These are phyloP conservation scores for Euproctis similis DNA, from an alignment of 2,888 invertebrate species.

Conservation along the genomic window DNA sequence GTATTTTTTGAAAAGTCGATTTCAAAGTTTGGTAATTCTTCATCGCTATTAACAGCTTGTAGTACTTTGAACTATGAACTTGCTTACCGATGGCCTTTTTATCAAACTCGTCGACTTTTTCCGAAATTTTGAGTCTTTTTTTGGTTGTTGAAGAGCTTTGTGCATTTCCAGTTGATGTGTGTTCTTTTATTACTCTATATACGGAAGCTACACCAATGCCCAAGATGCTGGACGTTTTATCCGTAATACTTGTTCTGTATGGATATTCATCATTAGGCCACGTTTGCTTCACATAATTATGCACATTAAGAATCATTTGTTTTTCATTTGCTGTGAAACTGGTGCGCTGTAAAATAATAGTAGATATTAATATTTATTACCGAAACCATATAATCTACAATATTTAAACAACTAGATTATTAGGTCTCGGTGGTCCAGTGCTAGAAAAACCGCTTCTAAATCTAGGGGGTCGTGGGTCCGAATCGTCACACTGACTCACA, in stretches of 20 bases:
- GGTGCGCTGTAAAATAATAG: not conserved
- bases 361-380: not conserved
- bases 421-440: no score
- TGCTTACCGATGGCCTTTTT: slow-evolving; percentile 4
- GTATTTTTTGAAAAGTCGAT: slow-evolving; percentile 2
- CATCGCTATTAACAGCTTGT: slow-evolving; percentile 5
- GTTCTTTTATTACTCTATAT: not conserved
- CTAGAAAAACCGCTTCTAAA: not conserved
- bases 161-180: not conserved
- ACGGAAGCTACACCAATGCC: not conserved
- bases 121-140: not conserved
- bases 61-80: slow-evolving; percentile 9
- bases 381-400: no score
- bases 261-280: slow-evolving; percentile 10
- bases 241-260: slow-evolving; percentile 6
- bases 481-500: no score
- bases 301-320: slow-evolving; percentile 3
- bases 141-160: not conserved
- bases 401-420: no score
- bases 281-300: slow-evolving; percentile 7
- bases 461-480: no score
- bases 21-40: slow-evolving; percentile 7
- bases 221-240: slow-evolving; percentile 6
- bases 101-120: not conserved
- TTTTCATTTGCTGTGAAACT: slow-evolving; percentile 5